These are phyloP conservation scores for Drosophila kambysellisi DNA, from an alignment of 2,888 invertebrate species.

Conservation along the genomic window DNA sequence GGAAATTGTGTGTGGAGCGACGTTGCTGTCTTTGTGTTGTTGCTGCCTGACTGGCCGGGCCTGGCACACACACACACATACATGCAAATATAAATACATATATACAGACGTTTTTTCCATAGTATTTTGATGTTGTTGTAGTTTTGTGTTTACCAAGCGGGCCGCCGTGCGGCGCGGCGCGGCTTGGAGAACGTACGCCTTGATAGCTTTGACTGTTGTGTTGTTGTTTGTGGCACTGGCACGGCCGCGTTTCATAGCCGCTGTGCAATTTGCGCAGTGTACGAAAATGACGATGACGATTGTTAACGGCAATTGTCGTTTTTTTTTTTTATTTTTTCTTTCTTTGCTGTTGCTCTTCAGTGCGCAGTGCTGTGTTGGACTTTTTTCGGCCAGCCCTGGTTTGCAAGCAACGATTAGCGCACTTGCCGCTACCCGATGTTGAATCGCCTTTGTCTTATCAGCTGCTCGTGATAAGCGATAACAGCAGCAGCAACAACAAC, in stretches of 20 bases:
- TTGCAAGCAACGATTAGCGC: constrained; percentile 57
- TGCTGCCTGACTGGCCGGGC: constrained; percentile 58
- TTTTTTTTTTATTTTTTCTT: constrained; percentile 11
- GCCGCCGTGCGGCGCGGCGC: constrained; percentile 44
- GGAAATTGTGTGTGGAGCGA: constrained; percentile 72
- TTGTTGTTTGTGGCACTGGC: constrained; percentile 63
- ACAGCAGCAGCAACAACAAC: constrained; percentile 30
- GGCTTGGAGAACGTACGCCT: constrained; percentile 66
- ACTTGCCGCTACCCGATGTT: constrained; percentile 56
- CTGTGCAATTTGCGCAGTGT: constrained; percentile 77
- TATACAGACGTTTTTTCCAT: constrained; percentile 66
- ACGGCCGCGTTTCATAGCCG: constrained; percentile 76
- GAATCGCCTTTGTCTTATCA: constrained; percentile 63
- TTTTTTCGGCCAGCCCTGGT: constrained; percentile 65
- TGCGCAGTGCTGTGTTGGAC: constrained; percentile 24
- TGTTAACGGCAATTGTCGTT: constrained; percentile 77
- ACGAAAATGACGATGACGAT: constrained; percentile 70
- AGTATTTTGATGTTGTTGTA: constrained; percentile 71
- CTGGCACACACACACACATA: constrained; percentile 43
- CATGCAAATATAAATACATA: constrained; percentile 31
- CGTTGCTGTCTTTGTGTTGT: constrained; percentile 63
- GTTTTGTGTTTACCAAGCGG: constrained; percentile 78
- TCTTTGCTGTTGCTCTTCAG: background rate
- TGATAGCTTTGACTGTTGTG: constrained; percentile 58
- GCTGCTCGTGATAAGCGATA: constrained; percentile 61